Evolutionary conservation across 2,113 vertebrate species (phyloP).

Genomic region (Microcebus tavaratra): DNA sequence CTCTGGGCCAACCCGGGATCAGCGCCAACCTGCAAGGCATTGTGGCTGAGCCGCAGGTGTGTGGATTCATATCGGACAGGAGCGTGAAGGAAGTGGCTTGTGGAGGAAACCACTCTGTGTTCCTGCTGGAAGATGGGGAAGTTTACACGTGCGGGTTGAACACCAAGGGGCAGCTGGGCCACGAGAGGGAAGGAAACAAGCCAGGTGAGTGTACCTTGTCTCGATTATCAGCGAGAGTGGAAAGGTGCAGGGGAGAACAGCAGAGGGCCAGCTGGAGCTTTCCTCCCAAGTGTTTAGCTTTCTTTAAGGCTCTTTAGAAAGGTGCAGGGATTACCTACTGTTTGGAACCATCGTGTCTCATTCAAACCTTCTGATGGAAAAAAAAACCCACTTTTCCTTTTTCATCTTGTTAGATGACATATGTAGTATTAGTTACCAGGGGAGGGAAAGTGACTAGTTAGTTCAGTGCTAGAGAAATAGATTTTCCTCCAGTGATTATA

Average conservation of each 20-base stretch:
- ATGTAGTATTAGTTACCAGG: background rate
- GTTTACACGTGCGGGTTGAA: conserved; percentile 96
- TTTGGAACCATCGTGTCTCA: background rate
- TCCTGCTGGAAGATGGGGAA: conserved; percentile 94
- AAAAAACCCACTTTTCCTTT: conserved; percentile 42
- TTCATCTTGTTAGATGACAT: background rate
- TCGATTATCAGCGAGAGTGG: background rate
- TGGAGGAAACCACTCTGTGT: conserved; percentile 93
- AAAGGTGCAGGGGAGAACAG: fast-evolving
- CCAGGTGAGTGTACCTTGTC: conserved; percentile 86
- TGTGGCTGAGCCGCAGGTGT: conserved; percentile 89
- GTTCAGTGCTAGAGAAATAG: background rate
- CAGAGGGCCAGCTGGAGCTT: background rate
- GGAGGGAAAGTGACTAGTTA: background rate
- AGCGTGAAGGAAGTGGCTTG: conserved; percentile 93
- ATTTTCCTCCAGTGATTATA: background rate
- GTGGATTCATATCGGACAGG: conserved; percentile 87
- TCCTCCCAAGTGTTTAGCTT: background rate
- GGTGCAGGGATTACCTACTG: background rate
- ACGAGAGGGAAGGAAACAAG: conserved; percentile 88
- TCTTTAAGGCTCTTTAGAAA: background rate
- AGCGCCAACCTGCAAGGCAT: conserved; percentile 85
- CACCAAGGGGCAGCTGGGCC: conserved; percentile 95
- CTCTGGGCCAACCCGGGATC: conserved; percentile 92
- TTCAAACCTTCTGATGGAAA: background rate